Evolutionary conservation across 2,888 invertebrate genomes (phyloP), one percentile per base, ranked within the genome.

Genomic region (Ectemnius continuus): DNA sequence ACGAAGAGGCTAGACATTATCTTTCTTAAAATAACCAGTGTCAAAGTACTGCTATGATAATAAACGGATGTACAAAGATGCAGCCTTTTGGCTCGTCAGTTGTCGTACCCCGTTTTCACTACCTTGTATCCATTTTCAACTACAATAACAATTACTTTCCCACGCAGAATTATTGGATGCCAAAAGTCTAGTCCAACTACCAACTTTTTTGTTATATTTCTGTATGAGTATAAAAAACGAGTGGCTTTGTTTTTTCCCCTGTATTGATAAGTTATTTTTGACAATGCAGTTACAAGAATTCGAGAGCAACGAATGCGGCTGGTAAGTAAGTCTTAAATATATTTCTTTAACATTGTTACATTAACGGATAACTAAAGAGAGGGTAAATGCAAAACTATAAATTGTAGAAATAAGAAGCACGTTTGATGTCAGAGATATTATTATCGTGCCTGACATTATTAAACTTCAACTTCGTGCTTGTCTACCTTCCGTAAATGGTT

Each of bases 11-110:
- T 90, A 90, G 88, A 90, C 88, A 90, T 89, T 90, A 90, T 90
- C 89, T 90, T 91, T 90, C 90, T 87, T 90, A 90, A 90, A 89
- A 87, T 89, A 90, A 90, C 88, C 88, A 88, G 89, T 90, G 90
- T 90, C 89, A 90, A 91, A 90, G 86, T 89, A 89, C 85, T 83
- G 86, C 87, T 89, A 87, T 83, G 86, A 88, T 90, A 90, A 91
- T 88, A 89, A 89, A 88, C 87, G 82, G 85, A 87, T 89, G 88
- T 90, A 90, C 88, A 89, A 90, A 90, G 89, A 86, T 87, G 76
- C 78, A 80, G 70, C 52, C 16, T 64, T 67, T 75, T 57, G 36
- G 36, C 36, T 76, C 62, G 69, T 36, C 11, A 36, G 36, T 36
- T 36, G 36, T 36, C 36, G 36, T 36, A 36, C 36, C 36, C 36